These are phyloP conservation scores for Ia io DNA, from an alignment of 2,113 vertebrate species.

Conservation along the genomic window DNA sequence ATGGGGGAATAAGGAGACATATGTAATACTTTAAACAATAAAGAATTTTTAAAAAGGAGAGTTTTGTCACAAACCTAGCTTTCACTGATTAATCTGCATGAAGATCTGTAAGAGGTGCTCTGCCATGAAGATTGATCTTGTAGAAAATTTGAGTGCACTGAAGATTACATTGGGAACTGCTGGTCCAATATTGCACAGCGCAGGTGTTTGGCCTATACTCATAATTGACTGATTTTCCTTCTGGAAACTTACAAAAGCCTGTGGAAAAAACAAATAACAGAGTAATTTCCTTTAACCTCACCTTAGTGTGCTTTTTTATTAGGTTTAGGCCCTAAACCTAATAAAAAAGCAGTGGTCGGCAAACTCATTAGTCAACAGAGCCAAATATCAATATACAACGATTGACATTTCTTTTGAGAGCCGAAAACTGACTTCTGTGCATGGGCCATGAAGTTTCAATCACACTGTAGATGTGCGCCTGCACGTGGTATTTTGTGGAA, in stretches of 20 bases:
- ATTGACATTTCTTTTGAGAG: no score
- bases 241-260: neutral
- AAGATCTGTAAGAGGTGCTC: neutral
- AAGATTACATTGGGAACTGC: neutral
- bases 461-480: no score
- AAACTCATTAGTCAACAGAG: no score
- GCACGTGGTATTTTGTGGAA: no score
- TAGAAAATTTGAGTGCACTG: neutral
- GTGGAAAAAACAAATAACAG: neutral
- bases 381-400: no score
- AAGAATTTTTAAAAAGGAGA: neutral
- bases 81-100: neutral
- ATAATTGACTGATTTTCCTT: slow-evolving; percentile 9
- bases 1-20: no score
- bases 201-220: neutral
- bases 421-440: no score
- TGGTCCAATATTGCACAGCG: neutral
- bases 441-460: no score
- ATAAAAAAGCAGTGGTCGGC: no score
- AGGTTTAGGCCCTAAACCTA: neutral
- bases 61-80: neutral
- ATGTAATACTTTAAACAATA: no score
- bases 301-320: neutral
- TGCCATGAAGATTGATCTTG: neutral
- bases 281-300: slow-evolving; percentile 2